A percentile compares a stretch with the other conserved stretches of the same genome.
Evolutionary conservation across 2,888 invertebrate species (phyloP).

Genomic region (Cephus pygmeus): DNA sequence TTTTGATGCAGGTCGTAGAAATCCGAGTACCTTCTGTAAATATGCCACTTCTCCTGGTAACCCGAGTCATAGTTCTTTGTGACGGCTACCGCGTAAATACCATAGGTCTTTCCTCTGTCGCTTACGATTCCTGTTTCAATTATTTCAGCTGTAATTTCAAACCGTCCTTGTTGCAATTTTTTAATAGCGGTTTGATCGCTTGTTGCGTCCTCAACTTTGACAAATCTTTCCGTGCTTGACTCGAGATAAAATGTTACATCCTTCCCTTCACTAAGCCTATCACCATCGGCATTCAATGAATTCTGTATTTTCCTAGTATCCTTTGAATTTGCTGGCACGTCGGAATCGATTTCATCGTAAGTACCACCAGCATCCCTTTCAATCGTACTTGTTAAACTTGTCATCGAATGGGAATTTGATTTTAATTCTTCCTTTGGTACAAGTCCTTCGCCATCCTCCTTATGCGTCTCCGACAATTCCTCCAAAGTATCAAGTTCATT

Average conservation of each 20-base stretch:
- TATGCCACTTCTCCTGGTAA: slow-evolving; percentile 86
- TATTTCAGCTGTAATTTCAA: slow-evolving; percentile 58
- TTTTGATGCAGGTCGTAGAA: slow-evolving; percentile 89
- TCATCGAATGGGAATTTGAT: slow-evolving; percentile 44
- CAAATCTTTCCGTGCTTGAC: slow-evolving; percentile 44
- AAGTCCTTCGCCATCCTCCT: slow-evolving; percentile 21
- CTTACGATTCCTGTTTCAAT: slow-evolving; percentile 76
- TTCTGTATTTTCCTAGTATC: slow-evolving; percentile 39
- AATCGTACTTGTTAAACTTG: slow-evolving; percentile 41
- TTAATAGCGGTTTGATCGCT: slow-evolving; percentile 59
- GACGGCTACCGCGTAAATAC: slow-evolving; percentile 88
- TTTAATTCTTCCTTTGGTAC: slow-evolving; percentile 33
- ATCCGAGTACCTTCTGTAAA: slow-evolving; percentile 92
- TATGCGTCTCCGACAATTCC: slow-evolving; percentile 44
- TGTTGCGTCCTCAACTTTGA: slow-evolving; percentile 46
- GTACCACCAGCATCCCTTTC: slow-evolving; percentile 22
- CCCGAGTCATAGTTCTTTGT: slow-evolving; percentile 75
- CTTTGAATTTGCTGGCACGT: slow-evolving; percentile 19
- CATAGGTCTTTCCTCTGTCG: slow-evolving; percentile 87
- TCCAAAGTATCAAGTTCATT: slow-evolving; percentile 56
- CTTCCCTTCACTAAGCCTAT: slow-evolving; percentile 36
- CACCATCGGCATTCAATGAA: slow-evolving; percentile 20
- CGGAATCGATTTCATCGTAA: slow-evolving; percentile 15
- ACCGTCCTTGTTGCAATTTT: slow-evolving; percentile 60
- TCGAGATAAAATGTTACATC: slow-evolving; percentile 50